Conservation (phyloP, 2,888 invertebrate genomes). For the Pseudolycoriella hygida region DNA sequence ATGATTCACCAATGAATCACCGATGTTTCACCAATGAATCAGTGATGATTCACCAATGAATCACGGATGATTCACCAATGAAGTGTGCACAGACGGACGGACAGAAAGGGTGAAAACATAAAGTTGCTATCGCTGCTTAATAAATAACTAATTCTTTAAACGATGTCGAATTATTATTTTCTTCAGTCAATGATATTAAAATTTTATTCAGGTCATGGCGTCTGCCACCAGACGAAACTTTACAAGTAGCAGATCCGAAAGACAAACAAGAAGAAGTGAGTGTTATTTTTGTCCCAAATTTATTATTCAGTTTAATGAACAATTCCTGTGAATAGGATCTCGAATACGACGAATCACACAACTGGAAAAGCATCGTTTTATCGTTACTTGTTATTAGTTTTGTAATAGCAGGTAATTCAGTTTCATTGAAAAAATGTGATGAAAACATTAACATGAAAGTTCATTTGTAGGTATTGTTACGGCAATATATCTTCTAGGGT, state of each 20-base stretch:
- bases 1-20: no score
- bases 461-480: conserved; percentile 77
- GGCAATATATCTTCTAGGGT: conserved; percentile 76
- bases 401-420: conserved; percentile 74
- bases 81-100: no score
- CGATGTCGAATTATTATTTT: no score
- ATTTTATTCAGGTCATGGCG: conserved; percentile 47
- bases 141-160: no score
- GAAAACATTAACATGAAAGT: no score
- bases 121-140: no score
- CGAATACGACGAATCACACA: conserved; percentile 65
- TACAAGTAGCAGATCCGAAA: conserved; percentile 79
- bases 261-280: conserved; percentile 49
- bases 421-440: no score
- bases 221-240: conserved; percentile 80
- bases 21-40: no score
- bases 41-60: no score
- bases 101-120: no score
- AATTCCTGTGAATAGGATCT: conserved; percentile 40
- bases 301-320: conserved; percentile 11
- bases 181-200: no score
- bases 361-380: conserved; percentile 77
- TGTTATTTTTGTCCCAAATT: background rate
- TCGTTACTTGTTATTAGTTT: conserved; percentile 72
- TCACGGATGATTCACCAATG: no score